Evolutionary conservation across 1,140 invertebrate genomes (phyloP).

Genomic region (Drosophila guanche): DNA sequence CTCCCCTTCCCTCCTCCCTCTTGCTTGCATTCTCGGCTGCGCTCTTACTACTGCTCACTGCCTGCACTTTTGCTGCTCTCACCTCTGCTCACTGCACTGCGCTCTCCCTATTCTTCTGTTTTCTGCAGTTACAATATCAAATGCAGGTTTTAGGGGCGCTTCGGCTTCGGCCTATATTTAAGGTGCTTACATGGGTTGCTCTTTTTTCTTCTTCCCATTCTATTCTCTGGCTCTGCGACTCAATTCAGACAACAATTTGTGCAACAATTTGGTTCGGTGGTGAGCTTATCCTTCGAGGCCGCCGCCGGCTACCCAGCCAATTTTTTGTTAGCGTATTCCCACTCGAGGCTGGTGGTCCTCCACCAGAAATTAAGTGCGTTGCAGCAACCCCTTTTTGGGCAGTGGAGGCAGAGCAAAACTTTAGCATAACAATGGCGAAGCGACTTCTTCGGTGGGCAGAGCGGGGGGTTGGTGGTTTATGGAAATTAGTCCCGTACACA

Average conservation of each 20-base stretch:
- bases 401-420: slow-evolving; percentile 28
- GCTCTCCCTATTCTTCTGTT: too few species aligned
- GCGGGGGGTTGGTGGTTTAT: slow-evolving; percentile 74
- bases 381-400: slow-evolving; percentile 62
- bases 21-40: too few species aligned
- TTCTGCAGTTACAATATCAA: slow-evolving; percentile 12
- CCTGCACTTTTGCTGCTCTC: too few species aligned
- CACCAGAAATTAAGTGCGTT: not conserved
- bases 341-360: slow-evolving; percentile 46
- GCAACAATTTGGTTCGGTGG: slow-evolving; percentile 77
- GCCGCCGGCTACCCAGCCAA: slow-evolving; percentile 49
- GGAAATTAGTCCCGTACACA: slow-evolving; percentile 77
- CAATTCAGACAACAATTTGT: slow-evolving; percentile 52
- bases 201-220: slow-evolving; percentile 40
- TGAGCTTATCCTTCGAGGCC: slow-evolving; percentile 62
- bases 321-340: slow-evolving; percentile 49
- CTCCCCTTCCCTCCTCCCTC: too few species aligned
- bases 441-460: slow-evolving; percentile 51
- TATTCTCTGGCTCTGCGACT: slow-evolving; percentile 19
- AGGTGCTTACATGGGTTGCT: slow-evolving; percentile 79
- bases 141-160: slow-evolving; percentile 44
- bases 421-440: slow-evolving; percentile 80
- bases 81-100: too few species aligned
- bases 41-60: too few species aligned
- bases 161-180: slow-evolving; percentile 58